Evolutionary conservation across 2,113 vertebrate genomes (phyloP), one percentile per base, ranked within the genome.

Genomic region (Desmodus rotundus): DNA sequence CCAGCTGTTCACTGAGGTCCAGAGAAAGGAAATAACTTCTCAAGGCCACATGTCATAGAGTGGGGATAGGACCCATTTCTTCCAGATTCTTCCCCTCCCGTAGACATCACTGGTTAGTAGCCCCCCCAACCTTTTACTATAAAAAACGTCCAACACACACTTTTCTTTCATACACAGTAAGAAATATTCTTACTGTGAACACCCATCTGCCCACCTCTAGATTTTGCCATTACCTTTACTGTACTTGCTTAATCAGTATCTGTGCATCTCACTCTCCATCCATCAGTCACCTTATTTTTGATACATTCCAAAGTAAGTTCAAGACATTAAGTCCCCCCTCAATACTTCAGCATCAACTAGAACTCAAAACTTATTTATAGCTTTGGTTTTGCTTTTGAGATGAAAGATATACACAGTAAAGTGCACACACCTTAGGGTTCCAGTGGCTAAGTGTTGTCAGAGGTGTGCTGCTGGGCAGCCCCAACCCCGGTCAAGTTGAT

Each of bases 41-140:
- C 20, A 36, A 85, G 80, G 45, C 17, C 52, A 58, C 47, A 14
- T 0, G 0, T 33, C 19, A 33, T 3, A 6, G n/a, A 41, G 28
- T 0, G 0, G 36, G 50, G n/a, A 7, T 2, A n/a, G 77, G 54
- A 14, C 22, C 43, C 61, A 6, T 13, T 38, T 33, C 52, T 65
- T 54, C 5, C 4, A 12, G n/a, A 0, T 15, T 56, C 67, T 4
- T n/a, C 3, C 3, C 1, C 3, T 47, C 2, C 78, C 7, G 24
- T 72, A 16, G 28, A 10, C 19, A 22, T 20, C 31, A 15, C 9
- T 50, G 13, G 12, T 14, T 76, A 26, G 47, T 38, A 5, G 4
- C 12, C 3, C 74, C 74, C 19, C 65, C 28, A 47, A 16, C 0
- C 3, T 67, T 63, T 58, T 54, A n/a, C 72, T 24, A 45, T 43